A percentile compares a stretch with the other conserved stretches of the same genome.
Conservation (phyloP, 2,797 vertebrate species). For the Myoxocephalus aenaeus region DNA sequence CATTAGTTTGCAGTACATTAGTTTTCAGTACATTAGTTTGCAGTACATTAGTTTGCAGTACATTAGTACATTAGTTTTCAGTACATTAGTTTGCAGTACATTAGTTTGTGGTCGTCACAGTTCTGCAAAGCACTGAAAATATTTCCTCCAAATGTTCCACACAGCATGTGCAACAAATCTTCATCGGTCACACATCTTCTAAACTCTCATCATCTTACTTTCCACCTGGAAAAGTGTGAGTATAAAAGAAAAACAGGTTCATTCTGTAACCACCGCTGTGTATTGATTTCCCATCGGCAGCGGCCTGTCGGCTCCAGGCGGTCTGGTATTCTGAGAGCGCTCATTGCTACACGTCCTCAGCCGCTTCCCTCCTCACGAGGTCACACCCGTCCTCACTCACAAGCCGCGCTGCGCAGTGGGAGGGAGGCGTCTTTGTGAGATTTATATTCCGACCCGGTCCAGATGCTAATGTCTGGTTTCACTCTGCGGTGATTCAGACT, state of each 20-base stretch:
- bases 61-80: too few relatives aligned
- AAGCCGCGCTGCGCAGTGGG: constrained; percentile 2
- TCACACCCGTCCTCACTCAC: too few relatives aligned
- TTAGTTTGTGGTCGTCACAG: neutral
- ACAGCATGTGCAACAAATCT: neutral
- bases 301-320: neutral
- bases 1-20: too few relatives aligned
- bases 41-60: too few relatives aligned
- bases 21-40: too few relatives aligned
- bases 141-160: neutral
- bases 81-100: too few relatives aligned
- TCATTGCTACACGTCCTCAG: constrained; percentile 10
- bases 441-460: constrained; percentile 27
- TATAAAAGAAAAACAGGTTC: neutral
- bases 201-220: neutral
- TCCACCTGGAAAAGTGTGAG: neutral
- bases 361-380: constrained; percentile 47
- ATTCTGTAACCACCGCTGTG: neutral
- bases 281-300: neutral
- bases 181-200: neutral
- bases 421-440: constrained; percentile 21
- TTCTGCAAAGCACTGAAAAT: neutral
- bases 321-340: too few relatives aligned
- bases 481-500: neutral
- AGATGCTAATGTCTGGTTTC: constrained; percentile 1